These are phyloP conservation scores for Marasmarcha lunaedactyla DNA, from an alignment of 2,888 invertebrate species.

Conservation along the genomic window DNA sequence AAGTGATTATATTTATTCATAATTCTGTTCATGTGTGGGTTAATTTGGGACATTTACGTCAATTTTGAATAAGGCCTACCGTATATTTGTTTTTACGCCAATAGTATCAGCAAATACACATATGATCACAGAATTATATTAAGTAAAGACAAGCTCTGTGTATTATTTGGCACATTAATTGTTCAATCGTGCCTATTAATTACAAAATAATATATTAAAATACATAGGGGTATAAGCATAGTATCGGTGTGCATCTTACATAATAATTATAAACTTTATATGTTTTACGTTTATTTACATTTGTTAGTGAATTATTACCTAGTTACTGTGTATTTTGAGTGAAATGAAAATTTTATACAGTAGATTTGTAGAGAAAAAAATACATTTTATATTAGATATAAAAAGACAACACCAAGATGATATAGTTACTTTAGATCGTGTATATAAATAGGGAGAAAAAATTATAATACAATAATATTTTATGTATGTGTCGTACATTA, in stretches of 20 bases:
- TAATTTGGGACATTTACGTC: too few relatives aligned
- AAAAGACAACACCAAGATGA: slow-evolving; percentile 55
- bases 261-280: slow-evolving; percentile 12
- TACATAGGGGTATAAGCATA: slow-evolving; percentile 21
- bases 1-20: too few relatives aligned
- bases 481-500: slow-evolving; percentile 25
- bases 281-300: slow-evolving; percentile 25
- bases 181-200: neutral
- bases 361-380: slow-evolving; percentile 21
- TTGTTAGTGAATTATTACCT: slow-evolving; percentile 34
- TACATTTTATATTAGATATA: slow-evolving; percentile 30
- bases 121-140: too few relatives aligned
- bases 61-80: too few relatives aligned
- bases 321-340: slow-evolving; percentile 32
- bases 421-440: slow-evolving; percentile 35
- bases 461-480: slow-evolving; percentile 16
- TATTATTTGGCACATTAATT: neutral
- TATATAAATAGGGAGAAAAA: slow-evolving; percentile 18
- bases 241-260: slow-evolving; percentile 31
- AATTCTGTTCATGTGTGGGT: too few relatives aligned
- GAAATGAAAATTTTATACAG: slow-evolving; percentile 47
- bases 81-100: too few relatives aligned
- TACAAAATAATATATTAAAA: slow-evolving; percentile 1
- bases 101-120: too few relatives aligned
- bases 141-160: neutral